A percentile compares a stretch with the other conserved stretches of the same genome.
phyloP scores from a whole-genome alignment of 1,140 invertebrate genomes.

The Macrostomum lignano region DNA sequence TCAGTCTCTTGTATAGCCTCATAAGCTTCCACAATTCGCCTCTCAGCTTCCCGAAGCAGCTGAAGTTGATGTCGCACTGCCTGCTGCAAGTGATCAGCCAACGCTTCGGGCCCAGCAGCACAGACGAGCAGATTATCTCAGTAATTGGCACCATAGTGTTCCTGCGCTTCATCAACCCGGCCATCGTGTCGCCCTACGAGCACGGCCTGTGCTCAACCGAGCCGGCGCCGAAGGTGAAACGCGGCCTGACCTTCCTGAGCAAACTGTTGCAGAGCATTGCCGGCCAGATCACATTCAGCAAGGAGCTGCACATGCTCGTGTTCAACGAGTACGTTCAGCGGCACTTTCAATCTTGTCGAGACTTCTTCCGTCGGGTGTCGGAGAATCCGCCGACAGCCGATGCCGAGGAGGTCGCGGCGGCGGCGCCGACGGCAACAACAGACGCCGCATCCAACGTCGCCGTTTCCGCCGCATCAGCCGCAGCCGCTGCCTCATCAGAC shows the following conservation, averaged over 20 bases:
- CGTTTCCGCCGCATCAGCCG: too few relatives aligned
- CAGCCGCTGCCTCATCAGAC: too few relatives aligned
- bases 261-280: conserved; percentile 96
- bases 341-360: conserved; percentile 55
- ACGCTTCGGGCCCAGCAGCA: conserved; percentile 42
- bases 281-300: conserved; percentile 86
- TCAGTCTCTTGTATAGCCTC: background rate
- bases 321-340: conserved; percentile 75
- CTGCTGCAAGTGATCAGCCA: conserved; percentile 49
- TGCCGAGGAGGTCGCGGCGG: too few relatives aligned
- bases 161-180: conserved; percentile 80
- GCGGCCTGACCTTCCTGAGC: conserved; percentile 80
- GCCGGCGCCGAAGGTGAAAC: conserved; percentile 46
- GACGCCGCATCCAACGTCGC: too few relatives aligned
- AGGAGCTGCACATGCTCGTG: conserved; percentile 82
- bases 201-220: conserved; percentile 64
- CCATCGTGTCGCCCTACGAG: conserved; percentile 81
- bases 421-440: too few relatives aligned
- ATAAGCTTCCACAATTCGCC: conserved; percentile 7
- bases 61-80: conserved; percentile 84
- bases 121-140: conserved; percentile 14
- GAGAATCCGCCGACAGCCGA: too few relatives aligned
- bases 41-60: conserved; percentile 54
- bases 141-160: conserved; percentile 80
- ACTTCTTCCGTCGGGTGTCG: too few relatives aligned